Percentiles rank a stretch among this genome's conserved stretches.
These are phyloP conservation scores for Limnephilus auricula DNA, from an alignment of 2,888 invertebrate species.

Conservation along the genomic window DNA sequence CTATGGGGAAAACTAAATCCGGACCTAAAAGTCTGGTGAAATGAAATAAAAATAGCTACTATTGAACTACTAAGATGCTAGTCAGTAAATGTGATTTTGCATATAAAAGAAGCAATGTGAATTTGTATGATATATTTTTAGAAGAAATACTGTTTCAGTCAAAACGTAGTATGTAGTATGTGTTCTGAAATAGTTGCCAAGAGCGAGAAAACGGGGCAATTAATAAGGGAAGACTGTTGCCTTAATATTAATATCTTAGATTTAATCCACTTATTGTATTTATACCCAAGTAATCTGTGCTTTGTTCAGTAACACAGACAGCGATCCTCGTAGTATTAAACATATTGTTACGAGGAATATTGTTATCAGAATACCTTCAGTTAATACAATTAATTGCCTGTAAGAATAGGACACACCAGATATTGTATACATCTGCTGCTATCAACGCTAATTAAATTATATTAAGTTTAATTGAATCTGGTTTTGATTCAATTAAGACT, in stretches of 20 bases:
- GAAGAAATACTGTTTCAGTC: background rate
- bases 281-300: background rate
- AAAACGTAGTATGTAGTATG: background rate
- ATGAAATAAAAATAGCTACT: too few relatives aligned
- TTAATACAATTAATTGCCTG: background rate
- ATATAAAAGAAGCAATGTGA: background rate
- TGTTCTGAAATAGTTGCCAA: background rate
- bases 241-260: background rate
- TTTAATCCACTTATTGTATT: background rate
- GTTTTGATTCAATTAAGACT: too few relatives aligned
- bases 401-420: background rate
- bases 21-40: too few relatives aligned
- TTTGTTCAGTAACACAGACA: background rate
- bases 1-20: too few relatives aligned
- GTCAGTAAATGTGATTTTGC: background rate
- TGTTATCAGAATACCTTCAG: background rate
- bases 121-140: background rate
- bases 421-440: background rate
- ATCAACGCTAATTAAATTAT: background rate
- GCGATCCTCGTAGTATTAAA: background rate
- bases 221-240: background rate
- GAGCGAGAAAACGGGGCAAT: background rate
- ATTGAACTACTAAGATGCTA: background rate
- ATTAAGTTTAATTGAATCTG: background rate
- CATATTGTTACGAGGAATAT: background rate